A percentile compares a stretch with the other conserved stretches of the same genome.
Conservation (phyloP, 2,888 invertebrate species). For the Theodoxus fluviatilis region DNA sequence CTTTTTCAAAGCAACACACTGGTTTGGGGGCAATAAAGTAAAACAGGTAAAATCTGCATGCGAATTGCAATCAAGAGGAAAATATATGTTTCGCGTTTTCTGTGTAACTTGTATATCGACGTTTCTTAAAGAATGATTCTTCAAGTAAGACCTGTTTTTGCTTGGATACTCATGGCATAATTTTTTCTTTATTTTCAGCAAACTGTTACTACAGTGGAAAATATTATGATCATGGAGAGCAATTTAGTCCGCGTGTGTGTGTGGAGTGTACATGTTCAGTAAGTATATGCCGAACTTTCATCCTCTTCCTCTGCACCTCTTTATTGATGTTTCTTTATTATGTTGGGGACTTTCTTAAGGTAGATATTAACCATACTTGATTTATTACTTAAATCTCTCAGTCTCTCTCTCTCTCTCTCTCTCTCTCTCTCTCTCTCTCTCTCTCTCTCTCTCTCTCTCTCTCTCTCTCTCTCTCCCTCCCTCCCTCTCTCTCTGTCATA, state of each 20-base stretch:
- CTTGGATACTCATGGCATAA: no score
- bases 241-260: conserved; percentile 75
- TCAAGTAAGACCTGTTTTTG: no score
- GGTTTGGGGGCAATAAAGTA: no score
- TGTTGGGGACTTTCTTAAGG: no score
- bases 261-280: conserved; percentile 78
- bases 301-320: neutral
- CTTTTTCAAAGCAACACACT: no score
- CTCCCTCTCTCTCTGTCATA: conserved; percentile 6
- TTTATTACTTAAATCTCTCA: neutral
- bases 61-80: no score
- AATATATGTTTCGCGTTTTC: no score
- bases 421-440: conserved; percentile 9
- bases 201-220: conserved; percentile 70
- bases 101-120: no score
- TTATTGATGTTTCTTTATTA: neutral
- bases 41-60: no score
- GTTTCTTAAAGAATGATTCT: no score
- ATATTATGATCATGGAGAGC: conserved; percentile 79
- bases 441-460: neutral
- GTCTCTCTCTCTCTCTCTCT: conserved; percentile 27
- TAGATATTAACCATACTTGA: no score
- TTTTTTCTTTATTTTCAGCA: no score
- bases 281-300: conserved; percentile 34
- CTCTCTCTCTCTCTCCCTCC: neutral